Evolutionary conservation across 2,797 vertebrate genomes (phyloP), one percentile per base, ranked within the genome.

Genomic region (Melanotaenia parkinsoni): DNA sequence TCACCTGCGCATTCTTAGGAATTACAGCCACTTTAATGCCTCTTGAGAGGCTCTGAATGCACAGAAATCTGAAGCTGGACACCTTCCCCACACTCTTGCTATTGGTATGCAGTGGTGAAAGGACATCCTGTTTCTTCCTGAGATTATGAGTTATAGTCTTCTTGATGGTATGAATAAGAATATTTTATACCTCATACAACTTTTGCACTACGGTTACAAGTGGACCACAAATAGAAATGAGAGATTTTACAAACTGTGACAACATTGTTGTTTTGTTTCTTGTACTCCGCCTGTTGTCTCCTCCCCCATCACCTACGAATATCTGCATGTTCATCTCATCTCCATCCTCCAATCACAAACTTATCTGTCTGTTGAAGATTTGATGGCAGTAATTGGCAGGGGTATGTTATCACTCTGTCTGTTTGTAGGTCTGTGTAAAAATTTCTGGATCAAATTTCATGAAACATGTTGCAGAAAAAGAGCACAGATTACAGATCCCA

Each of bases 371-470:
- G 26, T 30, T 13, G 40, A 63, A 30, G 18, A 47, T 43, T 32
- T 47, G n/a, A 43, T 20, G 16, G 11, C 40, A 45, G 40, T 63
- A 63, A 63, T 63, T 47, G 61, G 40, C 61, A 47, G 61, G 60
- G 38, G 24, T 26, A n/a, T 63, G 40, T 47, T 63, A 47, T 63
- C 40, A n/a, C 40, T 47, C 24, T 11, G 61, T 20, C 18, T 63
- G 43, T 63, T 32, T 63, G 43, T n/a, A 63, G 28, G 28, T n/a
- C 20, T 5, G 47, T 28, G 18, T 10, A 63, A 47, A 32, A 28
- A 63, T 26, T 28, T 3, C 26, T 5, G 11, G 4, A 18, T 16
- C 4, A 60, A 28, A 18, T 47, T 47, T 50, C 18, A 50, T 50
- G 10, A 32, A 30, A 28, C 13, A 1, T 63, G 12, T 6, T 56